Base-by-base conservation (phyloP, 2,888 invertebrate species). In the Ophonus ardosiacus region DNA sequence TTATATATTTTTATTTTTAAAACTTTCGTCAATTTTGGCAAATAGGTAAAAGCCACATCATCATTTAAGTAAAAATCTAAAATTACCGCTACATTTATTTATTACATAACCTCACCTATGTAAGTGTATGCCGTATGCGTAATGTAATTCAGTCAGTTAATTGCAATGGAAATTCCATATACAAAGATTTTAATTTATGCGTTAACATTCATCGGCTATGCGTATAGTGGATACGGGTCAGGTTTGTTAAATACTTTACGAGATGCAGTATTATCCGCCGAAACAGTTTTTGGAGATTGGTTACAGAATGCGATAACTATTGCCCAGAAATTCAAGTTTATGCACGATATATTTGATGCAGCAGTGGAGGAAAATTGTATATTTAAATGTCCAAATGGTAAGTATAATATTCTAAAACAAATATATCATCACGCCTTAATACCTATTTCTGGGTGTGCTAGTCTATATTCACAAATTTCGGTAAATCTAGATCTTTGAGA, bases 361-460 rank as follows among this genome's bases (percentile, higher is more conserved):
- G 97, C 97, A 15, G 95, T 97, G 0, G 97, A 97, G 88, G 97
- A 97, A 90, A 94, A 96, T 85, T 97, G 97, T 88, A 90, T 95
- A 85, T 97, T 93, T 90, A 93, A 93, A 84, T 97, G 97, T 90
- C 95, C 96, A 24, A 93, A 92, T 90, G 95, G 97, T 96, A 92
- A 91, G 89, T 88, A 74, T 51, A 7, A 51, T 51, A 10, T 31
- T 31, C 3, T 21, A 21, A 31, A 31, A 31, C 6, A 4, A 31
- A 31, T 31, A 5, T 31, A 31, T 31, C 31, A 31, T 31, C 31
- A 31, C 31, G 31, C 5, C 5, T 31, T 31, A 31, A 5, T 31
- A 31, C 31, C 31, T 31, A 31, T 31, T 31, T 31, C 31, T 31
- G 31, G 31, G 31, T 31, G 5, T 31, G 31, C 5, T 6, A 31